Evolutionary conservation across 2,797 vertebrate species (phyloP), one percentile per base, ranked within the genome.

Genomic region (Amblyraja radiata): DNA sequence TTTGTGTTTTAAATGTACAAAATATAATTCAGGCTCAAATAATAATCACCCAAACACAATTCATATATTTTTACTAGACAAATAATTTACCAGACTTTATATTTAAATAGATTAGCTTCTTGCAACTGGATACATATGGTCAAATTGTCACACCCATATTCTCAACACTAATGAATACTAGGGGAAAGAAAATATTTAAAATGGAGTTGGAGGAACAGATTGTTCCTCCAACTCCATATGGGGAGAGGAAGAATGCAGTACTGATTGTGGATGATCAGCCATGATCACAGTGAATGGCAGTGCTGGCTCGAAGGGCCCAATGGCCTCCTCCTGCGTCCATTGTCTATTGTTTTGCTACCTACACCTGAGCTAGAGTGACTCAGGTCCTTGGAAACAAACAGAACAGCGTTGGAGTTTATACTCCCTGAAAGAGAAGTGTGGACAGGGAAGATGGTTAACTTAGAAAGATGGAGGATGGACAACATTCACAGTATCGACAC

Each of bases 151-250:
- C n/a, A 88, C n/a, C 61, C 14, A 88, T 10, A 18, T 88, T 88
- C n/a, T 88, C n/a, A 88, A 88, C 36, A 88, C n/a, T 14, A 88
- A 21, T 65, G 65, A 6, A n/a, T 25, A 25, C 65, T 16, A n/a
- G 61, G 18, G 71, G 18, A 73, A 28, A 86, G n/a, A 63, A 61
- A 61, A 18, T 61, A 65, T 28, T 65, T 61, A 65, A 61, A 88
- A 88, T 65, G 61, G 84, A 28, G 14, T 88, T 88, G 84, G 84
- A 88, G 81, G 23, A 83, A 8, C 46, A 83, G 81, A 83, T 6
- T 46, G 2, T 46, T 46, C 0, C 2, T 46, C 46, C 46, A 46
- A 46, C 46, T 46, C 46, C 46, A 46, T 46, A 46, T 46, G 46
- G 46, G 46, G 46, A 46, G 46, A 46, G 46, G 46, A 46, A 3